These are phyloP conservation scores for Solen grandis DNA, from an alignment of 1,140 invertebrate genomes.

Conservation along the genomic window DNA sequence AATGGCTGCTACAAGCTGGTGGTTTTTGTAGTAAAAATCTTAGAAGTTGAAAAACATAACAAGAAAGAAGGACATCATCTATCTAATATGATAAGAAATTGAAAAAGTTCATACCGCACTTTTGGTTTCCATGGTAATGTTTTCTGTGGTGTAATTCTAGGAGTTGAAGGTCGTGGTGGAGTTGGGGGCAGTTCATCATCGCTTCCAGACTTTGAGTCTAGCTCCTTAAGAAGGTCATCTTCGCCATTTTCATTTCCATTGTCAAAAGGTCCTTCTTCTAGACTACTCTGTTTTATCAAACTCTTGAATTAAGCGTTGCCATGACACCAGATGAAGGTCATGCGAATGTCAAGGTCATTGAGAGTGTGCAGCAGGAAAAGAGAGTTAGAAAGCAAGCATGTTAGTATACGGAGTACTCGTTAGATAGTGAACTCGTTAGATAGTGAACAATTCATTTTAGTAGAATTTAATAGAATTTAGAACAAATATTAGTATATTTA, in stretches of 20 bases:
- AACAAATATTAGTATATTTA: no score
- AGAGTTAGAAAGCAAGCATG: slow-evolving; percentile 66
- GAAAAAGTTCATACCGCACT: slow-evolving; percentile 84
- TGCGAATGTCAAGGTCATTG: slow-evolving; percentile 39
- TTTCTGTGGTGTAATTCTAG: slow-evolving; percentile 72
- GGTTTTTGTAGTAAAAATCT: no score
- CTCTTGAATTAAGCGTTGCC: slow-evolving; percentile 82
- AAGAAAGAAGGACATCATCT: not conserved
- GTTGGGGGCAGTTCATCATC: slow-evolving; percentile 77
- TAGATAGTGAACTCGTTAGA: no score
- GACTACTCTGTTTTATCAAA: slow-evolving; percentile 95
- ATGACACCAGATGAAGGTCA: slow-evolving; percentile 43
- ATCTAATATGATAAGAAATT: not conserved
- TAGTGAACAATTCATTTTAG: no score
- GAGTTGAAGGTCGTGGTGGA: slow-evolving; percentile 75
- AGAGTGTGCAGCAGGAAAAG: slow-evolving; percentile 60
- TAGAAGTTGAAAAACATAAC: not conserved
- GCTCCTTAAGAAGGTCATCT: slow-evolving; percentile 69
- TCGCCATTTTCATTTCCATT: slow-evolving; percentile 73
- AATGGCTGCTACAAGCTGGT: no score
- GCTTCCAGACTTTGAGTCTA: slow-evolving; percentile 63
- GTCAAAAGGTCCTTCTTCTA: slow-evolving; percentile 89
- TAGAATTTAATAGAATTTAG: no score
- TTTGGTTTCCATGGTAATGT: slow-evolving; percentile 97
- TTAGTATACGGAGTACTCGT: slow-evolving; percentile 49